Conservation (phyloP, 2,797 vertebrate genomes). For the Danio kyathit region DNA sequence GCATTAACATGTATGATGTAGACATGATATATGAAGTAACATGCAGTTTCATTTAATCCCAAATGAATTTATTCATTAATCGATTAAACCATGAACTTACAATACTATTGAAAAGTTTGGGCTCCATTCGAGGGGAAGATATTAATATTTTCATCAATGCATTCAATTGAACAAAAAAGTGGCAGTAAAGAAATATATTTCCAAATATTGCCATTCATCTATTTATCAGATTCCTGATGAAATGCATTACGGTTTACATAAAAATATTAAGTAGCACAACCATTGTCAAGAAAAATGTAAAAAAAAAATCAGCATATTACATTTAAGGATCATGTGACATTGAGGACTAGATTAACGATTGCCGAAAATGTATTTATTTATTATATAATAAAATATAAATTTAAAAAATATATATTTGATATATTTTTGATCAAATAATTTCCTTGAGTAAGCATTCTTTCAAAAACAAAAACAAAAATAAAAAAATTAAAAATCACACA, state of each 20-base stretch:
- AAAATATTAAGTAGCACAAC: too few species aligned
- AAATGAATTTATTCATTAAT: conserved; percentile 1
- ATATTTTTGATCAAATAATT: not conserved
- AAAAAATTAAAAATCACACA: not conserved
- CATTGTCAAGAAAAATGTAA: too few species aligned
- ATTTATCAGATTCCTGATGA: not conserved
- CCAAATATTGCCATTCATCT: not conserved
- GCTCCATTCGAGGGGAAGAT: not conserved
- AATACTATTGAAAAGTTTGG: not conserved
- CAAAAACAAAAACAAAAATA: not conserved
- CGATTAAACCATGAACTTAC: conserved; percentile 1
- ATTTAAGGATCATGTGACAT: not conserved
- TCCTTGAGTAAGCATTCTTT: not conserved
- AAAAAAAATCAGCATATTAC: too few species aligned
- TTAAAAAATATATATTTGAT: too few species aligned
- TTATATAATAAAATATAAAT: not conserved
- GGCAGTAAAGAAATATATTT: not conserved
- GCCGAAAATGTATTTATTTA: not conserved
- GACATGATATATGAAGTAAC: conserved; percentile 8
- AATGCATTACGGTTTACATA: too few species aligned
- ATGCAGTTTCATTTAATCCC: not conserved
- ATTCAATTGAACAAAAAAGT: not conserved
- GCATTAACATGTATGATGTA: conserved; percentile 15
- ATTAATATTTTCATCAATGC: not conserved
- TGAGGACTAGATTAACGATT: not conserved